Evolutionary conservation across 2,888 invertebrate genomes (phyloP).

Genomic region (Brachyptera putata): DNA sequence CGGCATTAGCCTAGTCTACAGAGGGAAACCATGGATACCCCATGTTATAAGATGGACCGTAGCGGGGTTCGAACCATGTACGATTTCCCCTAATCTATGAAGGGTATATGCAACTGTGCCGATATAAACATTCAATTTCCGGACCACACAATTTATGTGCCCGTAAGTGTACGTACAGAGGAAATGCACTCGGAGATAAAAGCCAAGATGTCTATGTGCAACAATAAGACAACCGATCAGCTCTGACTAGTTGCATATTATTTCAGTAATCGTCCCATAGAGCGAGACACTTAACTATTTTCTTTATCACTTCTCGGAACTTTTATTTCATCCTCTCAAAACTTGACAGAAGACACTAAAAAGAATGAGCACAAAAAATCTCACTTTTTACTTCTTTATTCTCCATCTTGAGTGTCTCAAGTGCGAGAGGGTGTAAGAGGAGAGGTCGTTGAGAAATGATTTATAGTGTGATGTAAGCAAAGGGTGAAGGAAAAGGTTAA

Average conservation of each 20-base stretch:
- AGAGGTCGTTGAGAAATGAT: conserved; percentile 20
- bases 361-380: neutral
- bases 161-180: too few species aligned
- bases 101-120: too few species aligned
- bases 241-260: neutral
- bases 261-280: too few species aligned
- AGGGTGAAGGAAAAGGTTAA: conserved; percentile 15
- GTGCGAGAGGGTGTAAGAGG: conserved; percentile 9
- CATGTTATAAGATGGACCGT: too few species aligned
- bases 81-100: too few species aligned
- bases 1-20: too few species aligned
- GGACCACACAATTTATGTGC: too few species aligned
- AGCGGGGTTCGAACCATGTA: too few species aligned
- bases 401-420: conserved; percentile 19
- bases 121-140: too few species aligned
- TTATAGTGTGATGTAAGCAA: conserved; percentile 21
- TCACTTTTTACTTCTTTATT: conserved; percentile 17
- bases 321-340: neutral
- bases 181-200: neutral
- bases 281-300: too few species aligned
- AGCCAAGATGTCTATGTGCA: too few species aligned
- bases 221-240: neutral
- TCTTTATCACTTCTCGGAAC: neutral
- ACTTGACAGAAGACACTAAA: neutral
- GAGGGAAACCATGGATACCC: too few species aligned